These are phyloP conservation scores for Carterocephalus palaemon DNA, from an alignment of 2,888 invertebrate genomes.

Conservation along the genomic window DNA sequence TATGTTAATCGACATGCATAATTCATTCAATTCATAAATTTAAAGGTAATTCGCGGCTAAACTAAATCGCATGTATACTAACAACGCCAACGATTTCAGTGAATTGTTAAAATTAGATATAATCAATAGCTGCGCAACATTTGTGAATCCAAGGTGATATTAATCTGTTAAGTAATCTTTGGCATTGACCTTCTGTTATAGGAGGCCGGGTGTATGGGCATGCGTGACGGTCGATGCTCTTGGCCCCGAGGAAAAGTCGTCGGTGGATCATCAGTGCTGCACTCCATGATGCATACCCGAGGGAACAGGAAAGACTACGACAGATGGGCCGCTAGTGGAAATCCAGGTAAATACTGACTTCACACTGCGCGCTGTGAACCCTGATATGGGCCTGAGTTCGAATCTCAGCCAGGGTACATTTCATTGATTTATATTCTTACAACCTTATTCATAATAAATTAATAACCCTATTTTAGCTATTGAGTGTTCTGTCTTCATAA, in stretches of 20 bases:
- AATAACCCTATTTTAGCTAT: too few species aligned
- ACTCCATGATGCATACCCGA: conserved; percentile 90
- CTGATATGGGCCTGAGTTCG: too few species aligned
- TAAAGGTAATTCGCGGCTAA: too few species aligned
- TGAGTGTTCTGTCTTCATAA: too few species aligned
- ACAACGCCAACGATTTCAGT: too few species aligned
- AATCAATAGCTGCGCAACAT: conserved; percentile 18
- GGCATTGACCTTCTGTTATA: conserved; percentile 37
- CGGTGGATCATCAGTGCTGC: conserved; percentile 88
- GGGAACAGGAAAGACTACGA: conserved; percentile 89
- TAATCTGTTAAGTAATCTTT: neutral
- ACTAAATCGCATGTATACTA: too few species aligned
- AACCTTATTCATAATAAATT: too few species aligned
- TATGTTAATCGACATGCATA: too few species aligned
- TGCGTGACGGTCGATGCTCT: conserved; percentile 86
- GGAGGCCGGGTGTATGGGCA: conserved; percentile 82
- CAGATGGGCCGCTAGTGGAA: conserved; percentile 87
- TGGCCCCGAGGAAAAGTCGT: conserved; percentile 91
- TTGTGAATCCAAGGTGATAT: conserved; percentile 18
- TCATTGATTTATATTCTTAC: too few species aligned
- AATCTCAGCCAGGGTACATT: too few species aligned
- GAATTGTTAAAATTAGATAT: conserved; percentile 15
- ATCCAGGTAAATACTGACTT: conserved; percentile 75
- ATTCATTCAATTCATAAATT: too few species aligned
- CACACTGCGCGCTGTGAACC: too few species aligned